Evolutionary conservation across 2,888 invertebrate genomes (phyloP), one percentile per base, ranked within the genome.

Genomic region (Elaeidobius kamerunicus): DNA sequence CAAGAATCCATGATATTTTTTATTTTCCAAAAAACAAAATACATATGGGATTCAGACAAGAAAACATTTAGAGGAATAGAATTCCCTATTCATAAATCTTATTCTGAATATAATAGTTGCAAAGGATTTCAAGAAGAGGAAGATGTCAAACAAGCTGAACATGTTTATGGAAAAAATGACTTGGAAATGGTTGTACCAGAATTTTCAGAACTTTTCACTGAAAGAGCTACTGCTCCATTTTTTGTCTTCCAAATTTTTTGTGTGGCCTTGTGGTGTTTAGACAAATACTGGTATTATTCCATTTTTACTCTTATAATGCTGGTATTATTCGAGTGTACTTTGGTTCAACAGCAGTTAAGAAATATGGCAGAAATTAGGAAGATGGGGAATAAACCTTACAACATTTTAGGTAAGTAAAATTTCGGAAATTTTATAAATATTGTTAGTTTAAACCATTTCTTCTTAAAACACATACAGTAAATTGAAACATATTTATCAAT

Each of bases 241-340:
- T 99, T 99, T 74, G 97, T 99, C 3, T 99, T 99, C 74, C 99
- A 99, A 87, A 93, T 99, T 52, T 98, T 99, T 72, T 99, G 98
- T 69, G 98, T 99, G 38, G 91, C 88, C 9, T 77, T 99, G 2
- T 99, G 99, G 99, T 99, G 99, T 75, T 78, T 99, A 61, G 99
- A 99, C 70, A 96, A 96, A 70, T 98, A 96, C 74, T 96, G 96
- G 96, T 91, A 96, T 72, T 98, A 97, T 73, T 95, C 94, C 46
- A 82, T 98, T 54, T 97, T 98, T 72, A 98, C 98, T 0, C 81
- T 98, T 1, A 81, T 92, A 45, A 97, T 98, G 97, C 78, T 98
- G 49, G 84, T 98, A 18, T 84, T 93, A 66, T 98, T 98, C 70
- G 99, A 99, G 73, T 97, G 95, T 62, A 98, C 98, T 0, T 78